phyloP scores from a whole-genome alignment of 2,113 vertebrate genomes.

The Prunella fulvescens region DNA sequence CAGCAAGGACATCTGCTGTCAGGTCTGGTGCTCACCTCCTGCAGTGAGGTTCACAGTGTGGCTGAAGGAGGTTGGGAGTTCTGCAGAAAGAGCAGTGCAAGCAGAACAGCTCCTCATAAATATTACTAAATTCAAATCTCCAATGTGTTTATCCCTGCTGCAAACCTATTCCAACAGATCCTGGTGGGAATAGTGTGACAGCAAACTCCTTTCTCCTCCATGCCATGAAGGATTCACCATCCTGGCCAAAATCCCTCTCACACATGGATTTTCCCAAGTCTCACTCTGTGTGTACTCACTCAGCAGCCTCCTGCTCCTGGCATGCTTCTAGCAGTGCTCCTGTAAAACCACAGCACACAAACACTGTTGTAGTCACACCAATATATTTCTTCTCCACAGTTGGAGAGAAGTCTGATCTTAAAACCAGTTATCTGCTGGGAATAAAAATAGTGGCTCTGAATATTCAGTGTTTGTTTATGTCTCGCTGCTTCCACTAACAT shows the following conservation, averaged over 20 bases:
- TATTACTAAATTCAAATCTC: neutral
- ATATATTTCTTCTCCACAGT: neutral
- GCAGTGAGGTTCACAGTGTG: neutral
- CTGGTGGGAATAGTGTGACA: neutral
- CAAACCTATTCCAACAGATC: neutral
- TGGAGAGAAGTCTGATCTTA: slow-evolving; percentile 12
- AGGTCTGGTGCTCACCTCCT: neutral
- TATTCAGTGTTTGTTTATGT: slow-evolving; percentile 59
- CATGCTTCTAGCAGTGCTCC: neutral
- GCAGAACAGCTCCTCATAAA: neutral
- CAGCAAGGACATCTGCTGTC: neutral
- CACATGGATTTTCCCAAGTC: neutral
- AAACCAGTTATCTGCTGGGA: slow-evolving; percentile 34
- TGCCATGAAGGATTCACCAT: neutral
- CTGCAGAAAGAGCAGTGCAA: neutral
- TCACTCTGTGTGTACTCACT: neutral
- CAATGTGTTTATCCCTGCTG: neutral
- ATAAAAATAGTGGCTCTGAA: slow-evolving; percentile 45
- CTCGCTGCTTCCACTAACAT: slow-evolving; percentile 18
- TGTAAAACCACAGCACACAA: neutral
- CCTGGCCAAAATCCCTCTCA: neutral
- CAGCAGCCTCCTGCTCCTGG: neutral
- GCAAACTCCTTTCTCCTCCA: neutral
- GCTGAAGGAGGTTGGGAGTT: neutral
- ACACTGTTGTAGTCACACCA: neutral